Evolutionary conservation across 1,140 invertebrate species (phyloP).

Genomic region (Melanaphis sacchari): DNA sequence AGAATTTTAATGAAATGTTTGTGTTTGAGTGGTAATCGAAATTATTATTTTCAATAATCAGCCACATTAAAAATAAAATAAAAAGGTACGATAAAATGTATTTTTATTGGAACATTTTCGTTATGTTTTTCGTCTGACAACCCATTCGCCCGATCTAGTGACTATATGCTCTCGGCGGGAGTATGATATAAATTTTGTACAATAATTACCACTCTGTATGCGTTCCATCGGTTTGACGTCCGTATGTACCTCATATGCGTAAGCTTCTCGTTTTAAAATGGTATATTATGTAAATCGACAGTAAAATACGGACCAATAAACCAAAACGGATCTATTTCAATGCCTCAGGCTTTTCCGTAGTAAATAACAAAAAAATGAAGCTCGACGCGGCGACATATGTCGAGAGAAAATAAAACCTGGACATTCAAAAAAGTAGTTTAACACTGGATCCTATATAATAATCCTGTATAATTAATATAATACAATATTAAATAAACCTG

Average conservation of each 20-base stretch:
- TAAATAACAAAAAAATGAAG: neutral
- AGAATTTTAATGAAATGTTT: too few species aligned
- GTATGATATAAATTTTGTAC: neutral
- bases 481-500: constrained; percentile 43
- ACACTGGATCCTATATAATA: neutral
- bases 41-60: neutral
- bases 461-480: constrained; percentile 36
- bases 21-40: neutral
- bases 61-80: neutral
- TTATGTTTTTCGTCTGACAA: neutral
- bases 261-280: neutral
- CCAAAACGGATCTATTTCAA: neutral
- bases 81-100: neutral
- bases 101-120: neutral
- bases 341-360: neutral
- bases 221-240: neutral
- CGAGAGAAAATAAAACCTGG: neutral
- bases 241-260: neutral
- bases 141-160: neutral
- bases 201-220: neutral
- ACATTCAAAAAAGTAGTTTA: neutral
- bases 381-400: neutral
- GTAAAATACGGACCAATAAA: neutral
- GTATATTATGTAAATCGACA: neutral
- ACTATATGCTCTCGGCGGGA: neutral